Percentiles rank a stretch among this genome's conserved stretches.
Evolutionary conservation across 2,113 vertebrate species (phyloP).

Genomic region (Silurus glanis): DNA sequence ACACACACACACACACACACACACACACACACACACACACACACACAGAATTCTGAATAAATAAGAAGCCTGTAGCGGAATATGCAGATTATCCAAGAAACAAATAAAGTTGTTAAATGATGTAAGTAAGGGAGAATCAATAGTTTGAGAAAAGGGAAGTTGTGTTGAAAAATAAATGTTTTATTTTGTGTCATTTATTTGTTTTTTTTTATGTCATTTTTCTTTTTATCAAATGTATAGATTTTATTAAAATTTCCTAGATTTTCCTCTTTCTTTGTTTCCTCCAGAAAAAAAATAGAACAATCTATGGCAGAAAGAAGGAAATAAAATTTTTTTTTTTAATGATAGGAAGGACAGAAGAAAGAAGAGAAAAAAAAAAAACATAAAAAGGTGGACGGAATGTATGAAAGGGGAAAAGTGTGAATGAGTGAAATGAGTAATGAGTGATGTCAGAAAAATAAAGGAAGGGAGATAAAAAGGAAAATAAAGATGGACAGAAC

Average conservation of each 20-base stretch:
- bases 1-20: constrained; percentile 54
- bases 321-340: no score
- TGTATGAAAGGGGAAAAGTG: no score
- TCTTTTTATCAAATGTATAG: not conserved
- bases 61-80: not conserved
- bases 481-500: no score
- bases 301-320: no score
- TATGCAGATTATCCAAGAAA: not conserved
- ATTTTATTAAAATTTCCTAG: not conserved
- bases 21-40: not conserved
- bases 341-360: no score
- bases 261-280: not conserved
- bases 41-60: constrained; percentile 8
- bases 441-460: no score
- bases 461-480: no score
- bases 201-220: no score
- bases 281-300: not conserved
- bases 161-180: not conserved
- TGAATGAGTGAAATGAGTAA: no score
- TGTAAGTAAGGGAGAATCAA: not conserved
- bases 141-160: not conserved
- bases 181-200: no score
- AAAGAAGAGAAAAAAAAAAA: no score
- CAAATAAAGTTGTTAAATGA: not conserved
- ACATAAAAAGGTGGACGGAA: no score